These are phyloP conservation scores for Argynnis bischoffii DNA, from an alignment of 2,888 invertebrate genomes.

Conservation along the genomic window DNA sequence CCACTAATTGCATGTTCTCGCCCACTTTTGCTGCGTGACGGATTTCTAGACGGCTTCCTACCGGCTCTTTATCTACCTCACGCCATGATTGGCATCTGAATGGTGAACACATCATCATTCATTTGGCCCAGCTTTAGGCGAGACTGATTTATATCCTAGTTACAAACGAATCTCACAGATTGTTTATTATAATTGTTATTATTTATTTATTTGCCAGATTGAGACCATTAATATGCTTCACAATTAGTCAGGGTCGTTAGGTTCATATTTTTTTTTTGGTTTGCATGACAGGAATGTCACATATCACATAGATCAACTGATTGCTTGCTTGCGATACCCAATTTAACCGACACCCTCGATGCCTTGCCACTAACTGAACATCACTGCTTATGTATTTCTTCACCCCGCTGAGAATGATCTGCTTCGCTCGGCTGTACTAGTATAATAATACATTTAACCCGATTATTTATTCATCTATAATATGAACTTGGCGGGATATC, in stretches of 20 bases:
- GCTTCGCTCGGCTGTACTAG: slow-evolving; percentile 74
- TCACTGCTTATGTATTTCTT: slow-evolving; percentile 77
- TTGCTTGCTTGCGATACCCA: slow-evolving; percentile 72
- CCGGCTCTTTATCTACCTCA: slow-evolving; percentile 51
- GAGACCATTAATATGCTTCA: slow-evolving; percentile 10
- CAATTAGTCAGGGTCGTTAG: slow-evolving; percentile 16
- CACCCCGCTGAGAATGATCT: slow-evolving; percentile 80
- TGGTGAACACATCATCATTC: slow-evolving; percentile 52
- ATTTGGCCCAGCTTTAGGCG: slow-evolving; percentile 43
- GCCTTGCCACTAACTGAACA: slow-evolving; percentile 81
- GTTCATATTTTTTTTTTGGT: slow-evolving; percentile 26
- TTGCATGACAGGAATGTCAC: slow-evolving; percentile 45
- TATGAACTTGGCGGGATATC: slow-evolving; percentile 66
- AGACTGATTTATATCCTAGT: slow-evolving; percentile 47
- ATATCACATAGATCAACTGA: slow-evolving; percentile 39
- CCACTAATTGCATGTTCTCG: slow-evolving; percentile 65
- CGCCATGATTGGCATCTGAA: slow-evolving; percentile 57
- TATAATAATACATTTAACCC: slow-evolving; percentile 25
- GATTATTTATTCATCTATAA: slow-evolving; percentile 33
- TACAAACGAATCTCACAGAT: slow-evolving; percentile 24
- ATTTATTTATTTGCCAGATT: slow-evolving; percentile 2
- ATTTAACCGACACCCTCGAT: slow-evolving; percentile 64
- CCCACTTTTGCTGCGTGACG: slow-evolving; percentile 59
- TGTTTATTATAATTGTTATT: neutral
- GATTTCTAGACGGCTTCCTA: slow-evolving; percentile 55